Conservation (phyloP, 2,113 vertebrate species). For the Ageneiosus marmoratus region DNA sequence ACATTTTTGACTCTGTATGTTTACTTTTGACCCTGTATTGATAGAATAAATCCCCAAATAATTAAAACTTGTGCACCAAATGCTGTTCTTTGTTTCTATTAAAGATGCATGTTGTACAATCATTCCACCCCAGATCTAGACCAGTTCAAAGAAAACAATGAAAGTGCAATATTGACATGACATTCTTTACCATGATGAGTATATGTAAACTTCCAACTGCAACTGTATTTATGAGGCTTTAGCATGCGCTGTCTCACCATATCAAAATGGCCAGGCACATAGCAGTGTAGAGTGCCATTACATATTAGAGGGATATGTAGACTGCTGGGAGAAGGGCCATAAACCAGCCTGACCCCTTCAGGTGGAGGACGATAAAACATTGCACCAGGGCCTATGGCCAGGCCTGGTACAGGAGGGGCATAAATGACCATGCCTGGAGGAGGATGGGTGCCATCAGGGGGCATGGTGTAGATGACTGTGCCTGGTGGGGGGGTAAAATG, state of each 20-base stretch:
- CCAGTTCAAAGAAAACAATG: too few relatives aligned
- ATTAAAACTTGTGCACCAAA: too few relatives aligned
- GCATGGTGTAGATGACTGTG: conserved; percentile 73
- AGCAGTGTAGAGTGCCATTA: conserved; percentile 77
- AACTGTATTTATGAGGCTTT: neutral
- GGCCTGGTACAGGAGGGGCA: conserved; percentile 66
- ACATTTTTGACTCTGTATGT: too few relatives aligned
- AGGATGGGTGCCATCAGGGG: conserved; percentile 72
- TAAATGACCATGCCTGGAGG: conserved; percentile 74
- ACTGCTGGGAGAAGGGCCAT: conserved; percentile 69
- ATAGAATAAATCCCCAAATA: too few relatives aligned
- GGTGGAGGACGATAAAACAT: conserved; percentile 74
- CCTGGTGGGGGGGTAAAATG: conserved; percentile 69
- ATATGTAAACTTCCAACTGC: neutral
- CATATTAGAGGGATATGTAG: conserved; percentile 72
- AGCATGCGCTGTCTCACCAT: conserved; percentile 68
- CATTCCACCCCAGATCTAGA: too few relatives aligned
- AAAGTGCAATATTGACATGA: too few relatives aligned
- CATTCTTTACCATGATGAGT: too few relatives aligned
- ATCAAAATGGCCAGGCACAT: conserved; percentile 75
- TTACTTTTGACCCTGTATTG: too few relatives aligned
- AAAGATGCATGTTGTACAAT: too few relatives aligned
- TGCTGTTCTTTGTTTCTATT: too few relatives aligned
- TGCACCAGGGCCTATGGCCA: conserved; percentile 65
- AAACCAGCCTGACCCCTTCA: conserved; percentile 67